Evolutionary conservation across 2,888 invertebrate genomes (phyloP).

Genomic region (Parascotia fuliginaria): DNA sequence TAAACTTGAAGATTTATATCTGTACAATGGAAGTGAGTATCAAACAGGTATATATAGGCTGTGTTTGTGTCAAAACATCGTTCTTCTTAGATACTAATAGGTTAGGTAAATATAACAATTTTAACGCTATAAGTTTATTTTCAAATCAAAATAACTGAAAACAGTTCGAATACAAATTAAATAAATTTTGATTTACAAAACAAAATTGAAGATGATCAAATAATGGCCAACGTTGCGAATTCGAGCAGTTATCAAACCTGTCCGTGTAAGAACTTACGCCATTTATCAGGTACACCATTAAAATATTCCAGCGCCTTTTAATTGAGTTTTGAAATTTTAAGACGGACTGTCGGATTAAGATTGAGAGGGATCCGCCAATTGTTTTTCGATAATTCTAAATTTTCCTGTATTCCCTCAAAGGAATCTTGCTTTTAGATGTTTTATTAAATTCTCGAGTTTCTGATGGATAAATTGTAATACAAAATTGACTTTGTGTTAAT

Average conservation of each 20-base stretch:
- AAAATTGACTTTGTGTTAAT: slow-evolving; percentile 4
- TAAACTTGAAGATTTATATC: no score
- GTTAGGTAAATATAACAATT: no score
- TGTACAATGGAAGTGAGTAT: no score
- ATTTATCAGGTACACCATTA: slow-evolving; percentile 60
- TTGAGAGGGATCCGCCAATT: slow-evolving; percentile 23
- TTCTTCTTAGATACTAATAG: no score
- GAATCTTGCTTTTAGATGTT: slow-evolving; percentile 7
- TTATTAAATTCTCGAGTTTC: slow-evolving; percentile 6
- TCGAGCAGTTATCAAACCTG: slow-evolving; percentile 26
- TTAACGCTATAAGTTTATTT: no score
- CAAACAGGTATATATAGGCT: no score
- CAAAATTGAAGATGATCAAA: slow-evolving; percentile 23
- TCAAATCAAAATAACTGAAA: slow-evolving; percentile 1
- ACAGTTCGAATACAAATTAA: slow-evolving; percentile 2
- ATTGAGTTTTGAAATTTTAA: slow-evolving; percentile 56
- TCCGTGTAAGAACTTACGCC: slow-evolving; percentile 41
- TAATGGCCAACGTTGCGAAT: slow-evolving; percentile 25
- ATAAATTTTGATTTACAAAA: slow-evolving; percentile 11
- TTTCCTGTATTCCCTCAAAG: slow-evolving; percentile 8
- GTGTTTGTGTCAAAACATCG: no score
- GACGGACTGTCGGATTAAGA: slow-evolving; percentile 28
- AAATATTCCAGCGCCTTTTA: slow-evolving; percentile 55
- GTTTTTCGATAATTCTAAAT: slow-evolving; percentile 26
- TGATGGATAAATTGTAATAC: slow-evolving; percentile 9